phyloP scores from a whole-genome alignment of 2,113 vertebrate genomes.

The Spilogale gracilis region DNA sequence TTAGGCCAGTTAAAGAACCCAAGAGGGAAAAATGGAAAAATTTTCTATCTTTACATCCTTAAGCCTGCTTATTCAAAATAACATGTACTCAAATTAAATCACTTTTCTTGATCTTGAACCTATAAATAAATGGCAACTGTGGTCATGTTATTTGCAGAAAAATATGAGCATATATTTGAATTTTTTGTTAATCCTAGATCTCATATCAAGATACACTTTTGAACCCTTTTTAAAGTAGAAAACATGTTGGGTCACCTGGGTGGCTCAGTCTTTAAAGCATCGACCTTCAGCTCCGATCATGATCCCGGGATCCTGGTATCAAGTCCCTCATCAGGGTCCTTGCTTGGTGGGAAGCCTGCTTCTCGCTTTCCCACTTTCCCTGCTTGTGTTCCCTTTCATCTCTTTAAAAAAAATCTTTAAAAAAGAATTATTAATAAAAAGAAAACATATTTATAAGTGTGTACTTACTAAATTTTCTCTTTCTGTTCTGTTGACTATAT shows the following conservation, averaged over 20 bases:
- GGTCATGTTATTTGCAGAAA: slow-evolving; percentile 13
- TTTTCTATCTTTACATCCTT: not conserved
- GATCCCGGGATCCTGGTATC: too few species aligned
- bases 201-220: slow-evolving; percentile 42
- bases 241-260: not conserved
- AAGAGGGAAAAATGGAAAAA: not conserved
- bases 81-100: not conserved
- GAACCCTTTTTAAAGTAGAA: slow-evolving; percentile 52
- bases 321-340: too few species aligned
- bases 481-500: not conserved
- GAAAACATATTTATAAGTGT: slow-evolving; percentile 24
- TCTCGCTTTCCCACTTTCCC: too few species aligned
- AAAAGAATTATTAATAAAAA: not conserved
- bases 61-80: slow-evolving; percentile 55
- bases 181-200: slow-evolving; percentile 1
- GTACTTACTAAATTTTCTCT: slow-evolving; percentile 32
- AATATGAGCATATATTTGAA: slow-evolving; percentile 6
- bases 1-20: not conserved
- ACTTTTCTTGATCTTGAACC: slow-evolving; percentile 40
- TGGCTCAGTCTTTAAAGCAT: too few species aligned
- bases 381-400: too few species aligned
- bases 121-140: slow-evolving; percentile 26
- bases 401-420: too few species aligned
- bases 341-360: too few species aligned
- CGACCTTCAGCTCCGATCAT: too few species aligned